Base-by-base conservation (phyloP, 2,888 invertebrate genomes). In the Dendrolimus houi region DNA sequence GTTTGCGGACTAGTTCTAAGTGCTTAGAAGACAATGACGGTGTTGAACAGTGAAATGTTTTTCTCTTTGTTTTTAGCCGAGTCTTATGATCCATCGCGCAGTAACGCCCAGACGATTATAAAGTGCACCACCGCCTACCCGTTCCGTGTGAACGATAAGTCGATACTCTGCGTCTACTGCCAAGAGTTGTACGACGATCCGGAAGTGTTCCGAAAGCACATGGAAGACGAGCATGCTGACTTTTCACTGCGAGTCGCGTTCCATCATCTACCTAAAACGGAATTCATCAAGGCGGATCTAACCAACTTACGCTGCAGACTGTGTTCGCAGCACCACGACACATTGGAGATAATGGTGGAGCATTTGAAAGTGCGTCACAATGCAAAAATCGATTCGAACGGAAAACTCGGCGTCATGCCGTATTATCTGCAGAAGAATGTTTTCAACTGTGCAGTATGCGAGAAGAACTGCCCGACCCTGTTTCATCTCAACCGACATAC, bases 141-240 rank as follows among this genome's bases (percentile, higher is more conserved):
- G 52, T 89, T 89, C 75, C 72, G 87, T 60, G 86, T 88, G 54
- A 85, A 85, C 72, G 84, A 85, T 74, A 88, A 84, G 60, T 81
- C 82, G 14, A 81, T 87, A 69, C 75, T 87, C 55, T 89, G 89
- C 77, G 87, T 87, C 58, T 87, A 83, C 77, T 89, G 87, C 72
- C 82, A 83, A 61, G 87, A 86, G 62, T 64, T 83, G 6, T 87
- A 71, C 71, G 83, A 85, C 54, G 83, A 87, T 55, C 83, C 87
- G 0, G 75, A 76, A 8, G 59, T 64, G 29, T 88, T 87, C 71
- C 66, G 87, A 40, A 57, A 55, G 1, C 88, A 88, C 58, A 85
- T 87, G 82, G 77, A 77, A 55, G 66, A 70, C 0, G 87, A 89
- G 60, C 88, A 88, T 62, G 65, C 69, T 3, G 70, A 66, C n/a